Evolutionary conservation across 2,113 vertebrate genomes (phyloP).

Genomic region (Herpetotheres cachinnans): DNA sequence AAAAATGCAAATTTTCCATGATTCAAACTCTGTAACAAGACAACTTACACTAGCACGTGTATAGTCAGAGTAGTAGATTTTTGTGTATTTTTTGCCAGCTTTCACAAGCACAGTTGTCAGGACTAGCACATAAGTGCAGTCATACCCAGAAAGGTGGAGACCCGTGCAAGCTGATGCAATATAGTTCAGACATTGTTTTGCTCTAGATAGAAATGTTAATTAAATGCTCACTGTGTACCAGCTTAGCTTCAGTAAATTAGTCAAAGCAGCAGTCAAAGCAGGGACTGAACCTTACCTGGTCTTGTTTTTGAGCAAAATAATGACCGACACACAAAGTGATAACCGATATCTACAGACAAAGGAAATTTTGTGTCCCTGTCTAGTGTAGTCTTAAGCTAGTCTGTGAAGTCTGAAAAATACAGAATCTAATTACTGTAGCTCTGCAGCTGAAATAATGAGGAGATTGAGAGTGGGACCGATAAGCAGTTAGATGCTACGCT

Average conservation of each 20-base stretch:
- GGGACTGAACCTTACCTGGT: background rate
- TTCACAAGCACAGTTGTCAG: background rate
- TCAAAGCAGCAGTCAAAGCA: background rate
- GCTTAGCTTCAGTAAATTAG: background rate
- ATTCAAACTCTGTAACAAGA: background rate
- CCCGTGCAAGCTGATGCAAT: background rate
- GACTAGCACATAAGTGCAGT: background rate
- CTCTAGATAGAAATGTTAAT: background rate
- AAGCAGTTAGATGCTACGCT: background rate
- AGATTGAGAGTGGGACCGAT: background rate
- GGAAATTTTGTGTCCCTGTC: background rate
- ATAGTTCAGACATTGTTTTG: background rate
- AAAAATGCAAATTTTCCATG: background rate
- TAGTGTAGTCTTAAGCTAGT: background rate
- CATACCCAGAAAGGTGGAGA: background rate
- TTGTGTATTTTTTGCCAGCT: background rate
- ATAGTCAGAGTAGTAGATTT: background rate
- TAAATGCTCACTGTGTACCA: background rate
- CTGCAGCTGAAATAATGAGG: background rate
- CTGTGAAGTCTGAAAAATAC: background rate
- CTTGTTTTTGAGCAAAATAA: background rate
- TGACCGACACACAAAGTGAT: background rate
- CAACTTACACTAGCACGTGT: accelerated
- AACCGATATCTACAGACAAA: background rate
- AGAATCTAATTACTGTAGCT: background rate